phyloP scores from a whole-genome alignment of 2,888 invertebrate genomes.

The Timema podura region DNA sequence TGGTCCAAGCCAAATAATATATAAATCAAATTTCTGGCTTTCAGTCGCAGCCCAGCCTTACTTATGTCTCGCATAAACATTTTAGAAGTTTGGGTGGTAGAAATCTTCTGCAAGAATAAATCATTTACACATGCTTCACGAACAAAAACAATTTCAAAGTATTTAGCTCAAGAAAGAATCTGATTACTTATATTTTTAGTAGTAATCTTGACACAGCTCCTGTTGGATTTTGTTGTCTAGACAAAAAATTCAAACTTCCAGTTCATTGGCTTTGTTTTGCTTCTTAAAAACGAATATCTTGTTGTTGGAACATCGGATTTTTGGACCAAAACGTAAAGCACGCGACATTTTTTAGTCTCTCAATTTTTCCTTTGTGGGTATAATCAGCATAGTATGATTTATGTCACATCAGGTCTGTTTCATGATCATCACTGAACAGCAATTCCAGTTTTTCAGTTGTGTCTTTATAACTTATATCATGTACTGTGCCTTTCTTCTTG shows the following conservation, averaged over 20 bases:
- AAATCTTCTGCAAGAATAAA: background rate
- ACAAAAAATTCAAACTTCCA: too few species aligned
- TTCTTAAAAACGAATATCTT: background rate
- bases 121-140: background rate
- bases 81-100: background rate
- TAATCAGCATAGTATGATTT: background rate
- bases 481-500: background rate
- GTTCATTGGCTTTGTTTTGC: too few species aligned
- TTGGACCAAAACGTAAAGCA: background rate
- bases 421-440: background rate
- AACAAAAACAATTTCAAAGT: background rate
- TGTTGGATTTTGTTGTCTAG: too few species aligned
- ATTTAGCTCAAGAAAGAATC: too few species aligned
- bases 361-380: background rate
- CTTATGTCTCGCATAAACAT: slow-evolving; percentile 7
- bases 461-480: background rate
- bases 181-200: too few species aligned
- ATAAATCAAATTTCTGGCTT: background rate
- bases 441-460: background rate
- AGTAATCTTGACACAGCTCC: too few species aligned
- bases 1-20: background rate
- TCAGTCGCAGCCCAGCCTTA: background rate
- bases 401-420: background rate
- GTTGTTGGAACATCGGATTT: background rate
- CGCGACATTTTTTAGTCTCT: background rate